Conservation (phyloP, 2,888 invertebrate species). For the Allolobophora icterica region DNA sequence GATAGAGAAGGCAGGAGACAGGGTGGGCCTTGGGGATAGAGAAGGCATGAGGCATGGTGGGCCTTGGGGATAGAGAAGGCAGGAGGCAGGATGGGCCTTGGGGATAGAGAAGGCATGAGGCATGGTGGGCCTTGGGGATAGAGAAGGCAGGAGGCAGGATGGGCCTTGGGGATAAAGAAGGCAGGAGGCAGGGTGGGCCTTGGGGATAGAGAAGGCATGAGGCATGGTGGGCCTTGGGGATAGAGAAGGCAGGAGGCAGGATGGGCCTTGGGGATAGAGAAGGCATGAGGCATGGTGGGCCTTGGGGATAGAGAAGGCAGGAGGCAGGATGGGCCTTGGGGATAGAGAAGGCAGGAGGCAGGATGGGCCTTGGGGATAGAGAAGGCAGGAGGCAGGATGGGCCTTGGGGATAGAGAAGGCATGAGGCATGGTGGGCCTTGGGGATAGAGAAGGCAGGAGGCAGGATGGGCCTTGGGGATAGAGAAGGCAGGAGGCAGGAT, state of each 20-base stretch:
- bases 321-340: background rate
- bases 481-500: background rate
- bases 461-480: background rate
- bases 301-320: no score
- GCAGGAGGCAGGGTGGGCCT: background rate
- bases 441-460: no score
- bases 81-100: background rate
- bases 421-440: background rate
- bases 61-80: no score
- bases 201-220: no score
- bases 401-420: no score
- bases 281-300: background rate
- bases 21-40: background rate
- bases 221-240: background rate
- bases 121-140: background rate
- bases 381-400: background rate
- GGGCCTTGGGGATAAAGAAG: background rate
- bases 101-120: no score
- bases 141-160: background rate
- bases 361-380: background rate
- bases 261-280: background rate
- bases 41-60: background rate
- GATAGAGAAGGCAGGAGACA: no score
- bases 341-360: no score
- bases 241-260: background rate